phyloP scores from a whole-genome alignment of 2,113 vertebrate genomes.

The Nyctibius bracteatus region DNA sequence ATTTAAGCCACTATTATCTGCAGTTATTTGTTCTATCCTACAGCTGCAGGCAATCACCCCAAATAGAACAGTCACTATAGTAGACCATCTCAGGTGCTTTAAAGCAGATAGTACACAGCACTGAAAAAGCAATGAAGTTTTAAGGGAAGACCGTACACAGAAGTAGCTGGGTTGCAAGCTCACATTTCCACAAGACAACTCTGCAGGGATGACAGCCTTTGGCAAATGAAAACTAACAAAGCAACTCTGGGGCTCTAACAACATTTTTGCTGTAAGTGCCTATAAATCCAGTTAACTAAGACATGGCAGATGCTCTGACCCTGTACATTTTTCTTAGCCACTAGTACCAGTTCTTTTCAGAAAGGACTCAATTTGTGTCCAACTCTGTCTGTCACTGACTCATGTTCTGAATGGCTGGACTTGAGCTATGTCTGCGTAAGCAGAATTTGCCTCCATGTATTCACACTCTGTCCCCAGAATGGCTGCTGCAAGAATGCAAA shows the following conservation, averaged over 20 bases:
- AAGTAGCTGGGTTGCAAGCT: neutral
- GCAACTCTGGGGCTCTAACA: neutral
- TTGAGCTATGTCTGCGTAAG: constrained; percentile 36
- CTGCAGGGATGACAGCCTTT: neutral
- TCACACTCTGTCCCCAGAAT: neutral
- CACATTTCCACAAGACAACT: neutral
- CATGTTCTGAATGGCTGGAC: neutral
- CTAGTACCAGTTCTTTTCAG: neutral
- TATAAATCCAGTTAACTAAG: constrained; percentile 26
- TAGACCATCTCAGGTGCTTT: neutral
- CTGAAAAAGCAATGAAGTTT: neutral
- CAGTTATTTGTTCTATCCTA: neutral
- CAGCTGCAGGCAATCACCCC: neutral
- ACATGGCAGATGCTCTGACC: neutral
- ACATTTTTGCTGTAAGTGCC: neutral
- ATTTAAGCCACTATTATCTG: neutral
- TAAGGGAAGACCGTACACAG: neutral
- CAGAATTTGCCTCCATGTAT: neutral
- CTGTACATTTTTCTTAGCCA: neutral
- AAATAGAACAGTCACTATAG: neutral
- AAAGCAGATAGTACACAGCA: neutral
- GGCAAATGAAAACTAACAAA: constrained; percentile 19
- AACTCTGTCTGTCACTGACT: neutral
- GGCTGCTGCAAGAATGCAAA: constrained; percentile 25
- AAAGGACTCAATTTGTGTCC: neutral